phyloP scores from a whole-genome alignment of 2,113 vertebrate genomes.

The Sander vitreus region DNA sequence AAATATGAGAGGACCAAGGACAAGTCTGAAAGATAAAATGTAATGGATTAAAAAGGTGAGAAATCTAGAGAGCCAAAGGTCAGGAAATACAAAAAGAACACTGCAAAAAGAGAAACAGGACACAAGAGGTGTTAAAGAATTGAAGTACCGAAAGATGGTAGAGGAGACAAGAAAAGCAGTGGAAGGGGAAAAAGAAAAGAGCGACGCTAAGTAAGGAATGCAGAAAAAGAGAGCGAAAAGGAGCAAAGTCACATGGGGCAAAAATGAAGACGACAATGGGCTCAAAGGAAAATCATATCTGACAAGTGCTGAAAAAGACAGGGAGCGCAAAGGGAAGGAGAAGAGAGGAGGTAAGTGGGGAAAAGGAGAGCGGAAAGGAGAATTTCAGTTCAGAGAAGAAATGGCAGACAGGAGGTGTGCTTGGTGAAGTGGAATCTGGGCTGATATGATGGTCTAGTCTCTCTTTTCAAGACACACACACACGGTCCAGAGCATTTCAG shows the following conservation, averaged over 20 bases:
- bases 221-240: background rate
- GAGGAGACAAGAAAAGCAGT: constrained; percentile 9
- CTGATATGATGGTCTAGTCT: constrained; percentile 50
- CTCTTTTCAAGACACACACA: constrained; percentile 20
- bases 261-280: constrained; percentile 22
- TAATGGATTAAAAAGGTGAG: background rate
- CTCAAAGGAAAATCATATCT: constrained; percentile 47
- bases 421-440: constrained; percentile 53
- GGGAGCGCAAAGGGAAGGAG: background rate
- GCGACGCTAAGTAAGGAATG: background rate
- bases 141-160: background rate
- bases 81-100: background rate
- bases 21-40: background rate
- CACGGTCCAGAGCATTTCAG: background rate
- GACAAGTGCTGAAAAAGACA: constrained; percentile 40
- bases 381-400: constrained; percentile 20
- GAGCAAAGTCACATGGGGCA: constrained; percentile 15
- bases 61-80: constrained; percentile 9
- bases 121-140: background rate
- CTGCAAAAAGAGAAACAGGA: background rate
- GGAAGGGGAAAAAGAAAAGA: background rate
- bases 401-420: constrained; percentile 42
- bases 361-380: constrained; percentile 5
- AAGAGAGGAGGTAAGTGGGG: background rate
- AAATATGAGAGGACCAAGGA: constrained; percentile 1